These are phyloP conservation scores for Lomographa bimaculata DNA, from an alignment of 2,888 invertebrate genomes.

Conservation along the genomic window DNA sequence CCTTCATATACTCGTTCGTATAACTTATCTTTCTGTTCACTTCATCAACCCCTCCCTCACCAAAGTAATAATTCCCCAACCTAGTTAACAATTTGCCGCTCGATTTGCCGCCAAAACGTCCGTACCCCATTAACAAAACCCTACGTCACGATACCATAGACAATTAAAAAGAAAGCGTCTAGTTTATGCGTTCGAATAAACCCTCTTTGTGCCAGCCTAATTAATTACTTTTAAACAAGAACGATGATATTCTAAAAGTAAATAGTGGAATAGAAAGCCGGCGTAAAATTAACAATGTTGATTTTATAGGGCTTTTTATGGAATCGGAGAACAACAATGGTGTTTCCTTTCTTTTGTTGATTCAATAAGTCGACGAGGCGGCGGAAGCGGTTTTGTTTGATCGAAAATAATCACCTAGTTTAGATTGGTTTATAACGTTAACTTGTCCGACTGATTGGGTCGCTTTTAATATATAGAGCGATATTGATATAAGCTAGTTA, in stretches of 20 bases:
- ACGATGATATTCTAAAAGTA: conserved; percentile 79
- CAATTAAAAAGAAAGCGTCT: conserved; percentile 64
- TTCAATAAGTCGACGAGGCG: conserved; percentile 46
- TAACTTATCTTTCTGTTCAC: no score
- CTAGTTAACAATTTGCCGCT: conserved; percentile 76
- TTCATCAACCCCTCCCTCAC: conserved; percentile 32
- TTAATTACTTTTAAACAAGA: conserved; percentile 81
- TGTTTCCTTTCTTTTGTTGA: conserved; percentile 58
- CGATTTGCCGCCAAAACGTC: conserved; percentile 74
- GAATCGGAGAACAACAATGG: conserved; percentile 50
- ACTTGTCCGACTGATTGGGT: no score
- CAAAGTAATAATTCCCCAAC: conserved; percentile 44
- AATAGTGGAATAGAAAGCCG: conserved; percentile 69
- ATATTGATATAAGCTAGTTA: no score
- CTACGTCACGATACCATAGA: conserved; percentile 63
- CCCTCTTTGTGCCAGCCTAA: conserved; percentile 68
- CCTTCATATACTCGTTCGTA: no score
- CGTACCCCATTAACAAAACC: conserved; percentile 59
- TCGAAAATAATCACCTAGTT: conserved; percentile 30
- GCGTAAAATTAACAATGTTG: conserved; percentile 73
- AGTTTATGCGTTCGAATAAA: conserved; percentile 46
- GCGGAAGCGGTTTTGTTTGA: conserved; percentile 34
- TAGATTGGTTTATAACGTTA: conserved; percentile 20
- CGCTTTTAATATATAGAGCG: no score
- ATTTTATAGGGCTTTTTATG: conserved; percentile 57